phyloP scores from a whole-genome alignment of 2,888 invertebrate genomes.

The Lasioglossum leucozonium region DNA sequence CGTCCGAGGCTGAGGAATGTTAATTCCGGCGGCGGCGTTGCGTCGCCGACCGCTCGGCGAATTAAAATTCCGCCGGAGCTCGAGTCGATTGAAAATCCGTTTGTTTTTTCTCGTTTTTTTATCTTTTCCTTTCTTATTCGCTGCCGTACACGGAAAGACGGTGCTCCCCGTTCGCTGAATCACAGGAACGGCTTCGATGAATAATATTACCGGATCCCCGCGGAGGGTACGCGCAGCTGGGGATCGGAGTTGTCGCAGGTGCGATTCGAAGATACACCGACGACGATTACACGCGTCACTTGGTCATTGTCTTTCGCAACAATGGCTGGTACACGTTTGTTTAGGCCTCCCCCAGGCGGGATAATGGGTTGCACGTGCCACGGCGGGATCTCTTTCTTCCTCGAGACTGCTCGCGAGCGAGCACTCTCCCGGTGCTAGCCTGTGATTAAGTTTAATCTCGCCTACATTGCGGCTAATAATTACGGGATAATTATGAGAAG shows the following conservation, averaged over 20 bases:
- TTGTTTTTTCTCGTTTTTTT: not conserved
- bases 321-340: constrained; percentile 55
- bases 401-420: constrained; percentile 11
- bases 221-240: not conserved
- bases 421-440: constrained; percentile 29
- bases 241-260: constrained; percentile 24
- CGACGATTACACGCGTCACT: constrained; percentile 63
- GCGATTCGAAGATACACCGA: constrained; percentile 38
- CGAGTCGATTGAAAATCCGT: constrained; percentile 23
- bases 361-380: constrained; percentile 61
- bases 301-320: constrained; percentile 63
- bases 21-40: constrained; percentile 6
- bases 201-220: not conserved
- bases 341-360: constrained; percentile 17
- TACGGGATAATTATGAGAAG: constrained; percentile 64
- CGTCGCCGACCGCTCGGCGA: not conserved
- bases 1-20: constrained; percentile 24
- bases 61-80: constrained; percentile 33
- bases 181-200: not conserved
- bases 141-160: not conserved
- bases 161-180: not conserved
- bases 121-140: too few species aligned
- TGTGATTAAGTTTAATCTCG: constrained; percentile 66
- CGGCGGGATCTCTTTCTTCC: constrained; percentile 48
- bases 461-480: constrained; percentile 61